Conservation (phyloP, 2,797 vertebrate species). For the Coregonus suidteri region DNA sequence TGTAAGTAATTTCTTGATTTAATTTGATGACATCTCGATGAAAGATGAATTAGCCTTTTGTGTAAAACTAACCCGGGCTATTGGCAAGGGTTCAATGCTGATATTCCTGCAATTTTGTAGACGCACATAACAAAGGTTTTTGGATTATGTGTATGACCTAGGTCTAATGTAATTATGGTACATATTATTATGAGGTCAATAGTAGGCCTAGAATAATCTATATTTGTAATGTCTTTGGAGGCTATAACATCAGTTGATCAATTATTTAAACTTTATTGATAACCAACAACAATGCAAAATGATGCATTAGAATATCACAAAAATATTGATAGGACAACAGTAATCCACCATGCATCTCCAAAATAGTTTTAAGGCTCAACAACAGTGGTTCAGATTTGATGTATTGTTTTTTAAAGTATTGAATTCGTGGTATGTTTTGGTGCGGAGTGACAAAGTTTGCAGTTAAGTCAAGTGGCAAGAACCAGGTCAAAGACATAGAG, state of each 20-base stretch:
- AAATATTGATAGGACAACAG: neutral
- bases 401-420: neutral
- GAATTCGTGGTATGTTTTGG: neutral
- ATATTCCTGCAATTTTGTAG: neutral
- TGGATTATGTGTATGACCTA: too few species aligned
- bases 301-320: neutral
- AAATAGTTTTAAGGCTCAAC: neutral
- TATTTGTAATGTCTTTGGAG: neutral
- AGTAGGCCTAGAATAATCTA: neutral
- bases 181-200: neutral
- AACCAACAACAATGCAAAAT: neutral
- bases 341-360: neutral
- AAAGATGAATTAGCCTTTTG: neutral
- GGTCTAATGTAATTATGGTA: neutral
- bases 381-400: slow-evolving; percentile 2
- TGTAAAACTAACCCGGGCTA: neutral
- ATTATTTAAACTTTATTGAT: neutral
- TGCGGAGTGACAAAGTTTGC: neutral
- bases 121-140: neutral
- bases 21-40: neutral
- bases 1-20: slow-evolving; percentile 78
- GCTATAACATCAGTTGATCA: neutral
- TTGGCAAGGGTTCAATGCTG: neutral
- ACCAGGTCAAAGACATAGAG: slow-evolving; percentile 27
- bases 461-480: slow-evolving; percentile 27